Evolutionary conservation across 23 tunicate genomes (phyloP).

Genomic region (Pegea sp.): DNA sequence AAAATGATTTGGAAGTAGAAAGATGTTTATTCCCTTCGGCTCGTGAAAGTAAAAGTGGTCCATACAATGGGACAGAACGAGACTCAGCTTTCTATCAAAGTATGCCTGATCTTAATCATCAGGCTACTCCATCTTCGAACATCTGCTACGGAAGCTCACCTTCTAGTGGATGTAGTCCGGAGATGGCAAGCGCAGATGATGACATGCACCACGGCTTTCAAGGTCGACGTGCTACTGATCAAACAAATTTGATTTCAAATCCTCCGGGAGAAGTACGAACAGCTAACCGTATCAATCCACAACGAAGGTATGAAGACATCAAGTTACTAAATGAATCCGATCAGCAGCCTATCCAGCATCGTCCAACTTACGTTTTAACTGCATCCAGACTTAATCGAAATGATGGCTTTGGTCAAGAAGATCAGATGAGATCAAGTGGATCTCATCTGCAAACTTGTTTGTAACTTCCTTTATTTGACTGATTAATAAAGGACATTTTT

Average conservation of each 20-base stretch:
- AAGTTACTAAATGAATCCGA: not conserved
- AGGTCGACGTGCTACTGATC: no score
- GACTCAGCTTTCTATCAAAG: slow-evolving; percentile 68
- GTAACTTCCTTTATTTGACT: no score
- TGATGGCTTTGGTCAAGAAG: not conserved
- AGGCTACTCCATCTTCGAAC: slow-evolving; percentile 12
- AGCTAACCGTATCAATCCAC: no score
- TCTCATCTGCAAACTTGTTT: slow-evolving; percentile 1
- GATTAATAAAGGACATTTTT: no score
- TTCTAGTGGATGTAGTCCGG: slow-evolving; percentile 36
- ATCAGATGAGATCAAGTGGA: not conserved
- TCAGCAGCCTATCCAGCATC: not conserved
- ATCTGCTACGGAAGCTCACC: slow-evolving; percentile 4
- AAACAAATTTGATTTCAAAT: no score
- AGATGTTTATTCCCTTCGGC: slow-evolving; percentile 9
- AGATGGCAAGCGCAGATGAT: slow-evolving; percentile 6
- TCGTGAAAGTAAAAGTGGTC: not conserved
- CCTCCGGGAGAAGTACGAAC: no score
- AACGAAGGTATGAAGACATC: not conserved
- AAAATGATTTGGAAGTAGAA: slow-evolving; percentile 52
- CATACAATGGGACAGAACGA: slow-evolving; percentile 8
- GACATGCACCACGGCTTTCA: slow-evolving; percentile 1
- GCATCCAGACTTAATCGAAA: not conserved
- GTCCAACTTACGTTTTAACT: not conserved
- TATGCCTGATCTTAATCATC: slow-evolving; percentile 14